Evolutionary conservation across 2,797 vertebrate genomes (phyloP), one percentile per base, ranked within the genome.

Genomic region (Neosalanx taihuensis): DNA sequence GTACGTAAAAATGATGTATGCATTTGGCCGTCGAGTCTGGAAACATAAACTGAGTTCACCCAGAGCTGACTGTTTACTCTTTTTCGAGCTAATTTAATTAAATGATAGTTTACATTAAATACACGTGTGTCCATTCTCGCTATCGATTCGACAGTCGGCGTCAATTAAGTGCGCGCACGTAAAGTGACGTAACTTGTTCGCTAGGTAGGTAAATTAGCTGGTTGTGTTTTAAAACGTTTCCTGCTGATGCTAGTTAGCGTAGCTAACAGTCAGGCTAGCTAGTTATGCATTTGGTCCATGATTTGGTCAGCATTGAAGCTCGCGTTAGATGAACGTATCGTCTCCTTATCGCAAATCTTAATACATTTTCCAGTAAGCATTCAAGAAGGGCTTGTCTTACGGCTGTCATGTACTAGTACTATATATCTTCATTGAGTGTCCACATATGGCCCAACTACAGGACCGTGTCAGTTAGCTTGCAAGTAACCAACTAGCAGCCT

Each of bases 161-260:
- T 46, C 41, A 46, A 46, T 46, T 46, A 46, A 13, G 67, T 62
- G 63, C 33, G 33, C 63, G 30, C 66, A 64, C 37, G 41, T 68
- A 30, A 7, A 15, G n/a, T 63, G 60, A 62, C 23, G 61, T 63
- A 56, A 29, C 26, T 20, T 12, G 17, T 12, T 46, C 12, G 10
- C 41, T 46, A 46, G 41, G 41, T 46, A 46, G 41, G 41, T 46
- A 46, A 46, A 46, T 46, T 46, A 46, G 41, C 41, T 46, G 41
- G 41, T 69, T 35, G 61, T 63, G 31, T 63, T 63, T 63, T 30
- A 33, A 23, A 18, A 29, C 56, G 33, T 29, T 51, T 20, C 46
- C 66, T 59, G 29, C 41, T 56, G 67, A 31, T 29, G 64, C n/a
- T 59, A 58, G 31, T 41, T 46, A 58, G 58, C 35, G 69, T 46